Evolutionary conservation across 2,888 invertebrate species (phyloP).

Genomic region (Epiblema foenella): DNA sequence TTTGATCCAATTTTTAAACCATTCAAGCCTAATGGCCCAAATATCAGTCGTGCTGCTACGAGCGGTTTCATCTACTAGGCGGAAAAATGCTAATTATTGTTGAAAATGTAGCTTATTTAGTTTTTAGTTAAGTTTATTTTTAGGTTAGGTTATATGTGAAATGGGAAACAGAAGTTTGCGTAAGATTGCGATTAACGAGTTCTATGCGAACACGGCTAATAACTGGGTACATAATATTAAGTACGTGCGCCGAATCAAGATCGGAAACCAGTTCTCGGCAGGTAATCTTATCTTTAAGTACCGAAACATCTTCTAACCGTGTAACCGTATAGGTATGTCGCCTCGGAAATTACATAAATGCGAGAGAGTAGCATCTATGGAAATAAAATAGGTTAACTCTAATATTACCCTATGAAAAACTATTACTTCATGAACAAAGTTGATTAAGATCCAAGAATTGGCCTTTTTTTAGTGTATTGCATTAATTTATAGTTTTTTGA

Average conservation of each 20-base stretch:
- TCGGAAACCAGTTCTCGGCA: constrained; percentile 2
- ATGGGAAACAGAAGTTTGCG: not conserved
- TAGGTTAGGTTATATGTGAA: too few relatives aligned
- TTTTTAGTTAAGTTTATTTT: too few relatives aligned
- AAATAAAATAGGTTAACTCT: not conserved
- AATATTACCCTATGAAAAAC: not conserved
- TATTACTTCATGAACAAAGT: not conserved
- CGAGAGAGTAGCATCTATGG: not conserved
- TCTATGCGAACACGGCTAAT: not conserved
- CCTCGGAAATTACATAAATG: not conserved
- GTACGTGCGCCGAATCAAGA: not conserved
- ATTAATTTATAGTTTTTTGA: not conserved
- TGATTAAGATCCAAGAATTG: not conserved
- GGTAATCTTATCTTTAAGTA: not conserved
- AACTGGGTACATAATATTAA: not conserved
- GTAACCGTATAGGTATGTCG: not conserved
- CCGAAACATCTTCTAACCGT: not conserved
- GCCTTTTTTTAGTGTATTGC: not conserved
- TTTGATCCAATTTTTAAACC: too few relatives aligned
- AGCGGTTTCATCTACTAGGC: too few relatives aligned
- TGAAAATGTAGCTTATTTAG: too few relatives aligned
- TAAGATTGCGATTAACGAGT: not conserved
- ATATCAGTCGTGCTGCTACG: too few relatives aligned
- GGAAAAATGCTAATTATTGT: too few relatives aligned
- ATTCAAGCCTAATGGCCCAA: too few relatives aligned